Evolutionary conservation across 2,888 invertebrate genomes (phyloP).

Genomic region (Pristionchus mayeri): DNA sequence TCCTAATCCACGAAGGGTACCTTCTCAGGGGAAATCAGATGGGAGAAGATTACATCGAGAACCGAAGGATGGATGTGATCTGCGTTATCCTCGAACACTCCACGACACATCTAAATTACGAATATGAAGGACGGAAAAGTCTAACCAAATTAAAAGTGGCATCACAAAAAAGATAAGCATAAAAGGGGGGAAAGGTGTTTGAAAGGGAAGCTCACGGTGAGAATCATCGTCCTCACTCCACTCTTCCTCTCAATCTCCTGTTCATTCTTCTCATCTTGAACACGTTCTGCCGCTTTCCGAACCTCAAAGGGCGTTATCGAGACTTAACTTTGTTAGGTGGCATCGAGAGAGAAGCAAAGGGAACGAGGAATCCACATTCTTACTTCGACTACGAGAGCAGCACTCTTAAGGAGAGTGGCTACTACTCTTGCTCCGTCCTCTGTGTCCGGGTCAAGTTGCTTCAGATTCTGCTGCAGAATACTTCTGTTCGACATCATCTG

Average conservation of each 20-base stretch:
- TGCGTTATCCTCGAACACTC: slow-evolving; percentile 1
- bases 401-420: slow-evolving; percentile 26
- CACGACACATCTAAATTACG: background rate
- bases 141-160: no score
- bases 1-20: slow-evolving; percentile 51
- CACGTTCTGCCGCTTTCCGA: slow-evolving; percentile 9
- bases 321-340: no score
- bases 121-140: no score
- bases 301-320: no score
- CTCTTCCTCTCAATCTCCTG: slow-evolving; percentile 5
- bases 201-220: background rate
- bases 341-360: no score
- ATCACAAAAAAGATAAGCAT: no score
- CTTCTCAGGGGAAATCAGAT: slow-evolving; percentile 58
- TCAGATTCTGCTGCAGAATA: slow-evolving; percentile 14
- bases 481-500: background rate
- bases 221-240: slow-evolving; percentile 15
- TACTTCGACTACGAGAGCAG: slow-evolving; percentile 23
- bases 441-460: background rate
- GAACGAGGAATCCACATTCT: no score
- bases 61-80: slow-evolving; percentile 53
- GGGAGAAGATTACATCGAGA: slow-evolving; percentile 60
- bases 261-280: slow-evolving; percentile 10
- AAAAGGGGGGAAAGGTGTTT: no score
- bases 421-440: slow-evolving; percentile 4